A percentile compares a stretch with the other conserved stretches of the same genome.
These are phyloP conservation scores for Gobiocypris rarus DNA, from an alignment of 2,113 vertebrate genomes.

Conservation along the genomic window DNA sequence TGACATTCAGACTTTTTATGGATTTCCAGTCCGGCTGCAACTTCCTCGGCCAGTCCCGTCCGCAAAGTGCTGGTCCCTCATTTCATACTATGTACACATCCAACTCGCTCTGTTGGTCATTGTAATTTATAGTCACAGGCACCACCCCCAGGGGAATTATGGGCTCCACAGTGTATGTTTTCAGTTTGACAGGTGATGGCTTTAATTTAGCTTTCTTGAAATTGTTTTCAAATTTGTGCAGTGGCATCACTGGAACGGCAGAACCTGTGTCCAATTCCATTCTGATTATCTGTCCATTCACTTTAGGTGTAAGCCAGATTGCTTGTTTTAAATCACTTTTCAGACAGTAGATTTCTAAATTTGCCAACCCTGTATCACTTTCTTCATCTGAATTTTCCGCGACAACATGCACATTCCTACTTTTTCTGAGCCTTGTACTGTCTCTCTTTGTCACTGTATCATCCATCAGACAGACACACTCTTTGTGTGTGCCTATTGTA, in stretches of 20 bases:
- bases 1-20: conserved; percentile 8
- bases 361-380: conserved; percentile 33
- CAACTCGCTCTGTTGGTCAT: conserved; percentile 12
- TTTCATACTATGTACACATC: conserved; percentile 13
- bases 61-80: conserved; percentile 20
- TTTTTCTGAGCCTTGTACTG: no score
- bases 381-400: background rate
- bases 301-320: conserved; percentile 73
- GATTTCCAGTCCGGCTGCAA: conserved; percentile 22
- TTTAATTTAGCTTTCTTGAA: conserved; percentile 43
- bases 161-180: background rate
- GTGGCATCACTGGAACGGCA: conserved; percentile 34
- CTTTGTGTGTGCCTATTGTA: conserved; percentile 56
- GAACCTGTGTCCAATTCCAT: conserved; percentile 58
- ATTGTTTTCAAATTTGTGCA: conserved; percentile 47
- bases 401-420: no score
- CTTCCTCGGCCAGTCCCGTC: conserved; percentile 9
- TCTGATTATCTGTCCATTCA: conserved; percentile 61
- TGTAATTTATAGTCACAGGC: conserved; percentile 42
- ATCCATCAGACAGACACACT: background rate
- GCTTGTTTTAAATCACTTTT: conserved; percentile 59
- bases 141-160: conserved; percentile 48
- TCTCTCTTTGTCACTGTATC: background rate
- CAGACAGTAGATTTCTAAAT: conserved; percentile 61
- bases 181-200: conserved; percentile 11